Base-by-base conservation (phyloP, 1,140 invertebrate species). In the Fopius arisanus region DNA sequence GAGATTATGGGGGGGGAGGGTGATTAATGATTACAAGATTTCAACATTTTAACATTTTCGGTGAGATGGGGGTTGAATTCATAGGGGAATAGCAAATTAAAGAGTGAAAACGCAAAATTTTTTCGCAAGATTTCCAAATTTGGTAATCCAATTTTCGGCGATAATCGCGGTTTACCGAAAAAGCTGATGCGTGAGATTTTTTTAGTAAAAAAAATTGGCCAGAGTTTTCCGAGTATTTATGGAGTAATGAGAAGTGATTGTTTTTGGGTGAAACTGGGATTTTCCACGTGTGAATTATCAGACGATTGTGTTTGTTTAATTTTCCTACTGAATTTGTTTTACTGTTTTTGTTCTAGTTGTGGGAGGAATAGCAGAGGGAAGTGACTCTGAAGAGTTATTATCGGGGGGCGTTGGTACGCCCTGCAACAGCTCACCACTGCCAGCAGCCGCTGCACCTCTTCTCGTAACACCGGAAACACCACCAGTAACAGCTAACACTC, bases 331-430 rank as follows among this genome's bases (percentile, higher is more conserved):
- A 65, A 65, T 31, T 16, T 67, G 10, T n/a, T 63, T 73, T 43
- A 14, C 65, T 69, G 9, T 29, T 54, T 59, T 66, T 43, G 33
- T 84, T 85, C 21, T 78, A 86, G 84, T 86, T 75, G 83, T 86
- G 75, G 82, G 81, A 65, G 82, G 83, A 65, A 83, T 84, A 72
- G 82, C 84, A 54, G 85, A 87, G 78, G 85, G 82, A 77, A 87
- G 85, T 79, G 85, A 87, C 77, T 85, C 85, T 73, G 85, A 87
- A 74, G 84, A 86, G 77, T 80, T 87, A 67, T 81, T 87, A 70
- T 80, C 79, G 51, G 80, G 79, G 63, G 80, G 80, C 75, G 82
- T 84, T 48, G 79, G 83, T 29, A 77, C 83, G 72, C 80, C 82
- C 67, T 83, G 83, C 69, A 85, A 79, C 69, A 82, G 82, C 73